Conservation (phyloP, 2,113 vertebrate genomes). For the Myxocyprinus asiaticus region DNA sequence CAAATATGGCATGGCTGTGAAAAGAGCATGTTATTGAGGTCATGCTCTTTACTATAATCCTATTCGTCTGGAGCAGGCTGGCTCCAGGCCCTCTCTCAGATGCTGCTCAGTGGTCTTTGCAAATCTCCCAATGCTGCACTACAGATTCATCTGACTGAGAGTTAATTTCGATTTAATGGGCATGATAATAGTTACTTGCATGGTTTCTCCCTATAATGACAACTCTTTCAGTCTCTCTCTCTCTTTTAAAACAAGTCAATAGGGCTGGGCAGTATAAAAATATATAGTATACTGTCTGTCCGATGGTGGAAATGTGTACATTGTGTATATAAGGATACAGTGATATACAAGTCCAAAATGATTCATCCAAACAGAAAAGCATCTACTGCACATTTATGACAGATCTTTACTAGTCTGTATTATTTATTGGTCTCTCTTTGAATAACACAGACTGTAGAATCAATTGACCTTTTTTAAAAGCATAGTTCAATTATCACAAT, state of each 20-base stretch:
- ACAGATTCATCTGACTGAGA: not conserved
- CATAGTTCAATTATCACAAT: not conserved
- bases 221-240: not conserved
- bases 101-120: constrained; percentile 1
- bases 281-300: too few species aligned
- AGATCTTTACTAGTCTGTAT: too few species aligned
- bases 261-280: too few species aligned
- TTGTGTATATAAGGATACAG: too few species aligned
- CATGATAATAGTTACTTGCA: not conserved
- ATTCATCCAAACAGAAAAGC: not conserved
- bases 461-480: not conserved
- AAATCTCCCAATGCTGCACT: not conserved
- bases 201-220: not conserved
- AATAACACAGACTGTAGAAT: not conserved
- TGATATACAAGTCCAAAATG: too few species aligned
- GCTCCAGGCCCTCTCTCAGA: constrained; percentile 33
- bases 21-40: constrained; percentile 37
- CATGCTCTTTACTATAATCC: constrained; percentile 31
- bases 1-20: constrained; percentile 29
- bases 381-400: too few species aligned
- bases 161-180: not conserved
- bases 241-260: not conserved
- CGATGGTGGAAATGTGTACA: too few species aligned
- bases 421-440: too few species aligned
- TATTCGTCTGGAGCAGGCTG: constrained; percentile 49